Percentiles rank a stretch among this genome's conserved stretches.
These are phyloP conservation scores for Antrozous pallidus DNA, from an alignment of 2,797 vertebrate species.

Conservation along the genomic window DNA sequence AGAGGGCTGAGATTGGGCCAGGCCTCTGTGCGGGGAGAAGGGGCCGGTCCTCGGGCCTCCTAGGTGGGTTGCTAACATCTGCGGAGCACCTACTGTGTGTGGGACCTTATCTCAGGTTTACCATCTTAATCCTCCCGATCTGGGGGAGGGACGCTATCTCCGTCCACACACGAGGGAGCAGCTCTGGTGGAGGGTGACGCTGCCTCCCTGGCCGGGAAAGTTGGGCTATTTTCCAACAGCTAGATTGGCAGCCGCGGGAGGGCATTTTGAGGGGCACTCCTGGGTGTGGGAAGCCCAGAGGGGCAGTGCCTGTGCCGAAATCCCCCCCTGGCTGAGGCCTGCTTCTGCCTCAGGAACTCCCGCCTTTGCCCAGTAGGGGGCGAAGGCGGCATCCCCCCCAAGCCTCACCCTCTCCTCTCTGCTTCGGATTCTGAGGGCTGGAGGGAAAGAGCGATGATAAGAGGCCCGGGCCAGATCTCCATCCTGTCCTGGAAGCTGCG, in stretches of 20 bases:
- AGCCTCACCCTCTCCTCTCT: not conserved
- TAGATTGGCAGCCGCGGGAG: not conserved
- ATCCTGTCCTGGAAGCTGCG: slow-evolving; percentile 59
- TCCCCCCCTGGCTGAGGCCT: not conserved
- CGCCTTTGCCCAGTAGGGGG: slow-evolving; percentile 24
- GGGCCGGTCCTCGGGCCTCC: not conserved
- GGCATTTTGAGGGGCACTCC: not conserved
- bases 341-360: not conserved
- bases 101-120: not conserved
- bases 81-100: not conserved
- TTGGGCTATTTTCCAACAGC: not conserved
- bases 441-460: not conserved
- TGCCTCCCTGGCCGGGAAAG: not conserved
- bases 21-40: not conserved
- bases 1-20: not conserved
- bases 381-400: not conserved
- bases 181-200: not conserved
- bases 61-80: not conserved
- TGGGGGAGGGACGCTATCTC: not conserved
- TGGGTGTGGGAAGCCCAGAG: not conserved
- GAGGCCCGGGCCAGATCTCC: not conserved
- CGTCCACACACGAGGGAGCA: not conserved
- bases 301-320: not conserved
- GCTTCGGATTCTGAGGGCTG: slow-evolving; percentile 33
- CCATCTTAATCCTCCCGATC: not conserved